phyloP scores from a whole-genome alignment of 1,140 invertebrate genomes.

The Eumeta japonica region DNA sequence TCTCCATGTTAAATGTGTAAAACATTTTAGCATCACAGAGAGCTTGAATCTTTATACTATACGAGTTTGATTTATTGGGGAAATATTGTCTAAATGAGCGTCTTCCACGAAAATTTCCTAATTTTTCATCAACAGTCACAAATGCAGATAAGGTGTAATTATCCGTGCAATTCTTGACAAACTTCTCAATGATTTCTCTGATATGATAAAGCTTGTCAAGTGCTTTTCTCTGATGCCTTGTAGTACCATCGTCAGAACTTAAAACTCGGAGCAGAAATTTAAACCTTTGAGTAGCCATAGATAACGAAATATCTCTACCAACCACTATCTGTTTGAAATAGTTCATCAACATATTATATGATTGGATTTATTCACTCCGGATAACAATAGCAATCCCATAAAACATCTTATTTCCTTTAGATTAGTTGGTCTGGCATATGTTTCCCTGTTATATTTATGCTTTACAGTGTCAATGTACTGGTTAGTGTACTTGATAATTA shows the following conservation, averaged over 20 bases:
- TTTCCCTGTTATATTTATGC: neutral
- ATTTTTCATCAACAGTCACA: constrained; percentile 1
- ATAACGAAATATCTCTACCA: constrained; percentile 1
- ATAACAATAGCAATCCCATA: neutral
- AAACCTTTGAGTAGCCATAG: neutral
- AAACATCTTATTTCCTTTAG: neutral
- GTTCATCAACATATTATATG: neutral
- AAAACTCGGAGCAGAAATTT: neutral
- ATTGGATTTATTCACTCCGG: neutral
- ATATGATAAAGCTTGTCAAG: neutral
- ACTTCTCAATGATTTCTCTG: neutral
- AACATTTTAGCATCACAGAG: no score
- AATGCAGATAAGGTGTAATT: neutral
- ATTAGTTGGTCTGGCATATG: neutral
- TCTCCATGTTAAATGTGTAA: no score
- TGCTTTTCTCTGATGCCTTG: neutral
- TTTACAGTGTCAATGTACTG: constrained; percentile 1
- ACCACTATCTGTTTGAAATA: neutral
- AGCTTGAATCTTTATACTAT: no score
- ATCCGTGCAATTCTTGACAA: neutral
- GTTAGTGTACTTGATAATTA: constrained; percentile 1
- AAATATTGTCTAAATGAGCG: neutral
- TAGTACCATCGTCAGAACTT: neutral
- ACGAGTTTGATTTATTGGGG: neutral
- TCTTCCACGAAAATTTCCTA: no score